Base-by-base conservation (phyloP, 2,888 invertebrate species). In the Pristionchus arcanus region DNA sequence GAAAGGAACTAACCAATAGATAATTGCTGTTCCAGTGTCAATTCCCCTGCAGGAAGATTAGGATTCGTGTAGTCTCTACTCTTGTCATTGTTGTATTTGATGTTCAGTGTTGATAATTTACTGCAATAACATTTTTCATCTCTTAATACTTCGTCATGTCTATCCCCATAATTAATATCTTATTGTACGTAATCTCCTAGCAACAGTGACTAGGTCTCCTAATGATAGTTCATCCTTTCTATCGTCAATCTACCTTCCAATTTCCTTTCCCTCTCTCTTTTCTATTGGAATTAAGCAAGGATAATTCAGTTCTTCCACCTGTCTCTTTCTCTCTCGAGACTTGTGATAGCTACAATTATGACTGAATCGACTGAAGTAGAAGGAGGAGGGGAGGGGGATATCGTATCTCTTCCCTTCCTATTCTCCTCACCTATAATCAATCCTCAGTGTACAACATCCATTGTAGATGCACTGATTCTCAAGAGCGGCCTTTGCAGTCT, bases 31-130 rank as follows among this genome's bases (percentile, higher is more conserved):
- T 95, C 95, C 59, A 95, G 88, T 15, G 94, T 93, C 90, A 95
- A 92, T 81, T 99, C 98, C 88, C 99, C 99, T 89, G 98, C 97
- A 13, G 99, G 99, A 95, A 99, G 97, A 95, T 97, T 97, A 89
- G 99, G 99, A 96, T 99, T 99, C 94, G 99, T 99, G 96, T 98
- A 99, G 96, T 99, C 99, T 91, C 99, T 97, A 91, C 98, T 98
- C 96, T 99, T 99, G 96, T 99, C 99, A 96, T 99, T 99, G 97
- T 99, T 99, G 96, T 98, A 99, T 96, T 98, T 98, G 94, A 99
- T 99, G 96, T 99, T 99, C 95, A 99, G 97, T 94, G 98, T 98
- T 94, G 98, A 97, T 97, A 99, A 97, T 96, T 99, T 99, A 94
- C 98, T 98, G 96, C 98, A 99, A 96, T 55, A 4, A 84, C 1